Evolutionary conservation across 2,113 vertebrate species (phyloP).

Genomic region (Lasiurus cinereus): DNA sequence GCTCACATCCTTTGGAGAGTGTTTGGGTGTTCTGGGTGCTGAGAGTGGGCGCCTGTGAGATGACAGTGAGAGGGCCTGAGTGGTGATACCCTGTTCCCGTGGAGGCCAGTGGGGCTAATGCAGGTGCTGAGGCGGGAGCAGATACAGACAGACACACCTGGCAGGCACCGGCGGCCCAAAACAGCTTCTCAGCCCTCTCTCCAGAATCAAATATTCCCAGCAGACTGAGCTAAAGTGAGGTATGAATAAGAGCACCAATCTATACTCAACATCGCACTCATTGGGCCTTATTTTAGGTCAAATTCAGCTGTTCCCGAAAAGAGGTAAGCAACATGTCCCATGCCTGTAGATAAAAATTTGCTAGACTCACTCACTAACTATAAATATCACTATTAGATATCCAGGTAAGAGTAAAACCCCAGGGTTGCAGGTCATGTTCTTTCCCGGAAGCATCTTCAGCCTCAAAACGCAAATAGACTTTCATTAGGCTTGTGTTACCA

Average conservation of each 20-base stretch:
- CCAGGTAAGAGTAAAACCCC: neutral
- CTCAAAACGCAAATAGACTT: neutral
- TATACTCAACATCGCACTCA: neutral
- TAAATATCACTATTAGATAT: neutral
- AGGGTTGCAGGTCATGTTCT: neutral
- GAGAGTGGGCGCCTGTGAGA: too few species aligned
- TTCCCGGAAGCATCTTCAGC: neutral
- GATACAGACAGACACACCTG: too few species aligned
- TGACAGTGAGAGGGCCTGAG: too few species aligned
- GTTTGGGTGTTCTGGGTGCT: too few species aligned
- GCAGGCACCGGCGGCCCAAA: neutral
- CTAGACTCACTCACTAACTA: neutral
- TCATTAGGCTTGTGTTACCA: neutral
- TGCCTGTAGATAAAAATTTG: neutral
- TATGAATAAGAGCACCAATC: neutral
- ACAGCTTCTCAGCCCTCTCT: neutral
- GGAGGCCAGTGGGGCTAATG: too few species aligned
- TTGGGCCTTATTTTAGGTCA: neutral
- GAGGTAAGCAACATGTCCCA: neutral
- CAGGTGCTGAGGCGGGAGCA: too few species aligned
- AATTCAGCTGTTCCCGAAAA: slow-evolving; percentile 1
- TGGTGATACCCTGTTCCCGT: too few species aligned
- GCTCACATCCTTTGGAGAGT: too few species aligned
- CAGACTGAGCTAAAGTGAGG: neutral
- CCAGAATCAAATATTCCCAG: neutral